These are phyloP conservation scores for Papilio elwesi DNA, from an alignment of 2,888 invertebrate species.

Conservation along the genomic window DNA sequence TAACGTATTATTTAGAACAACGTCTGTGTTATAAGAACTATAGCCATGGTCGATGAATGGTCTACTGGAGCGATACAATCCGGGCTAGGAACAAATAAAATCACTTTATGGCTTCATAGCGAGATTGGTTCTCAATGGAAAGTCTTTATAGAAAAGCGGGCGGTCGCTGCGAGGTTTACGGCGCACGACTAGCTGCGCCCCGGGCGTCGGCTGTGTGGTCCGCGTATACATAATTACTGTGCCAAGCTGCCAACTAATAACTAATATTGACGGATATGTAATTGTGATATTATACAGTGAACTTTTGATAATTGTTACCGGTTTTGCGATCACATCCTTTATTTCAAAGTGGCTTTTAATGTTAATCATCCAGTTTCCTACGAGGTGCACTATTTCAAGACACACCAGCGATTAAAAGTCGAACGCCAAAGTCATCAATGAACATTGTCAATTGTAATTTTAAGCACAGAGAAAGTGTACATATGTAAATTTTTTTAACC, in stretches of 20 bases:
- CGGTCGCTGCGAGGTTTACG: conserved; percentile 61
- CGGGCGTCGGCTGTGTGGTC: conserved; percentile 72
- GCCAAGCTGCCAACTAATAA: conserved; percentile 21
- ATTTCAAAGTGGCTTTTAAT: neutral
- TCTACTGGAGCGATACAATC: conserved; percentile 26
- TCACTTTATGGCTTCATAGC: conserved; percentile 66
- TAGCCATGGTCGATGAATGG: conserved; percentile 38
- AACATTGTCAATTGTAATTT: no score
- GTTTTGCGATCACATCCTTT: neutral
- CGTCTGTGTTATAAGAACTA: conserved; percentile 6
- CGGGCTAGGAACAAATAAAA: conserved; percentile 65
- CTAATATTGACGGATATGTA: conserved; percentile 16
- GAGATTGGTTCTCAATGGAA: conserved; percentile 64
- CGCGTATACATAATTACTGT: conserved; percentile 56
- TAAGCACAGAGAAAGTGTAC: no score
- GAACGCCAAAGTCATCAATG: no score
- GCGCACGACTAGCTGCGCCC: conserved; percentile 77
- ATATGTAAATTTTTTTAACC: no score
- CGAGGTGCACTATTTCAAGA: neutral
- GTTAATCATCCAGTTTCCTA: neutral
- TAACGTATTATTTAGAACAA: neutral
- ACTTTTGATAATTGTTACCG: conserved; percentile 19
- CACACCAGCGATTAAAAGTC: no score
- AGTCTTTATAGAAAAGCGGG: conserved; percentile 67
- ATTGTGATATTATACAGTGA: conserved; percentile 22